Base-by-base conservation (phyloP, 92 coral and sea anemone genomes). In the Porites rus region DNA sequence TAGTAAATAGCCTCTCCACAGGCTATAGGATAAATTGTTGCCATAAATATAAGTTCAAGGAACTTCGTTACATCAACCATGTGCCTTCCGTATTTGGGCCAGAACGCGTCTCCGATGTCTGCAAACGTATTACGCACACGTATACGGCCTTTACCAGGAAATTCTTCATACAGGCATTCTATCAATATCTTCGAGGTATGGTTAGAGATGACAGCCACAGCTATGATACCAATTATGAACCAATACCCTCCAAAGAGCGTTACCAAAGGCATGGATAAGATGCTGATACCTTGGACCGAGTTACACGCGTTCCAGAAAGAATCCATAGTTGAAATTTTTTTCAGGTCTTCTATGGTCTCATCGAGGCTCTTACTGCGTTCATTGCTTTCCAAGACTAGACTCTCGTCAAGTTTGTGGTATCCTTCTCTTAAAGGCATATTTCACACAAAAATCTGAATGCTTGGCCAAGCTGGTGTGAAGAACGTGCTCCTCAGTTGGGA, bases 291-390 rank as follows among this genome's bases (percentile, higher is more conserved):
- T 90, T 93, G 96, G 9, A 93, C 90, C 20, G 96, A 86, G 60
- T 92, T 90, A 63, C 95, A 92, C 88, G 95, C 91, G 92, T 90
- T 93, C 96, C 96, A 93, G 56, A 87, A 93, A 14, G 96, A 91
- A 22, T 93, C 96, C 52, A 93, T 86, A 74, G 86, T 90, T 2
- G 96, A 87, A 28, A 93, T 90, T 71, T 90, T 93, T 71, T 93
- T 87, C 90, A 78, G 21, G 74, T 88, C 79, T 81, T 90, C 86
- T 9, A 61, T 60, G 28, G 78, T 66, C 69, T 60, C 71, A 60
- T 87, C 90, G 2, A 67, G 11, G 28, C 60, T 65, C 65, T 74
- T 72, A 56, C 81, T 69, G 10, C 61, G 50, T 21, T 12, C 77
- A 51, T 28, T 20, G 85, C 56, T 68, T 14, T 80, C 85, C 13